Percentiles rank a stretch among this genome's conserved stretches.
phyloP scores from a whole-genome alignment of 2,113 vertebrate species.

The Origma solitaria region DNA sequence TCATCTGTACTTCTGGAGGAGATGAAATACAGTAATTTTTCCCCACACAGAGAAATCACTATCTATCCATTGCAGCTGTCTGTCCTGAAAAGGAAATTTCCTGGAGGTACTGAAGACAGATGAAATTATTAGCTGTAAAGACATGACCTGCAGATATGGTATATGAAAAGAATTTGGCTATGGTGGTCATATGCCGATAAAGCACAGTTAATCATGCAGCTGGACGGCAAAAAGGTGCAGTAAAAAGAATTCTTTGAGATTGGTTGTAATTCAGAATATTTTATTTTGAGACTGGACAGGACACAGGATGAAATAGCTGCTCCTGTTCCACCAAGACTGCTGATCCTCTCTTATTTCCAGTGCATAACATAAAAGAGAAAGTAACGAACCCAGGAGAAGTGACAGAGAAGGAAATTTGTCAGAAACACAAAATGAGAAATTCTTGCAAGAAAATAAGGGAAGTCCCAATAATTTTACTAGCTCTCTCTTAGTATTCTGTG shows the following conservation, averaged over 20 bases:
- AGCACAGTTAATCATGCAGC: neutral
- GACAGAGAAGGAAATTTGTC: neutral
- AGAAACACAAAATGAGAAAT: neutral
- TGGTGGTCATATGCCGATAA: neutral
- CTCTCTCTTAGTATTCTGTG: neutral
- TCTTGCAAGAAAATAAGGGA: neutral
- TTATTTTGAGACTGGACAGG: neutral
- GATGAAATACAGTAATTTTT: neutral
- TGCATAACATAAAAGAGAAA: neutral
- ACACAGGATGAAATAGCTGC: neutral
- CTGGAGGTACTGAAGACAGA: constrained; percentile 19
- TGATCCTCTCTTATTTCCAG: neutral
- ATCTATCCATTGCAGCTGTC: constrained; percentile 31
- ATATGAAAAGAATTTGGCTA: constrained; percentile 1
- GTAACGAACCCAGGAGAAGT: neutral
- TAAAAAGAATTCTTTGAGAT: neutral
- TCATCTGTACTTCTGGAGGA: neutral
- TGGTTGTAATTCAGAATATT: neutral
- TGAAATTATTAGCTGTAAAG: constrained; percentile 22
- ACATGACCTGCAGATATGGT: constrained; percentile 2
- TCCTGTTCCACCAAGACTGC: neutral
- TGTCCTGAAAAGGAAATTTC: constrained; percentile 26
- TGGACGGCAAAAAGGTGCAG: neutral
- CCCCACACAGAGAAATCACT: neutral
- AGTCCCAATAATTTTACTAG: neutral